Evolutionary conservation across 2,113 vertebrate genomes (phyloP), one percentile per base, ranked within the genome.

Genomic region (Sinosuthora webbiana): DNA sequence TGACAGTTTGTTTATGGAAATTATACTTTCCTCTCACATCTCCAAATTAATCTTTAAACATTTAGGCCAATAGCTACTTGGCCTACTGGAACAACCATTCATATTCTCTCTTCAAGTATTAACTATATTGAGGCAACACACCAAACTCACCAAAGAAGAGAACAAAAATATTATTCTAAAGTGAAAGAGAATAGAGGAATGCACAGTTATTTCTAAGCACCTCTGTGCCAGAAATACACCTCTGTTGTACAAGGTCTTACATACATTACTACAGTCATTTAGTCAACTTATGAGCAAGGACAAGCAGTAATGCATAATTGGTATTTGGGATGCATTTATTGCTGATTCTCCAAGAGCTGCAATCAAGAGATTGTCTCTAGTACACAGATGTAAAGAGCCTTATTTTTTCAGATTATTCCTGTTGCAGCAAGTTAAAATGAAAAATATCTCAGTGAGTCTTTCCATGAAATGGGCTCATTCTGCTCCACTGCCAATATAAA

Each of bases 101-200:
- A 62, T 23, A 16, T 33, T 56, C 5, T 74, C 42, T 69, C 70
- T 75, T 63, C 0, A 82, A 89, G 9, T 75, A 70, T 42, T 44
- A 90, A 31, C 17, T 42, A 31, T 20, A 91, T 7, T 33, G 9
- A 74, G 87, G 59, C 5, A 86, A 77, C 71, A 74, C n/a, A 77
- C 15, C 37, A 73, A 92, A 92, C 25, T 49, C 44, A 44, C 22
- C 41, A 45, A 81, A 78, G 27, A 10, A 86, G 31, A 81, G 47
- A 86, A 77, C 30, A 92, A 89, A 92, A 92, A 62, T 81, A 89
- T 62, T 83, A 79, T 71, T 83, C 59, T 60, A 39, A 89, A 79
- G 35, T 10, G 13, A 89, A 93, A 80, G 28, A 80, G 57, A 56
- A 35, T 30, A 79, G 59, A 93, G 28, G 18, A 96, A 92, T 42